Conservation (phyloP, 2,113 vertebrate species). For the Tragelaphus scriptus region DNA sequence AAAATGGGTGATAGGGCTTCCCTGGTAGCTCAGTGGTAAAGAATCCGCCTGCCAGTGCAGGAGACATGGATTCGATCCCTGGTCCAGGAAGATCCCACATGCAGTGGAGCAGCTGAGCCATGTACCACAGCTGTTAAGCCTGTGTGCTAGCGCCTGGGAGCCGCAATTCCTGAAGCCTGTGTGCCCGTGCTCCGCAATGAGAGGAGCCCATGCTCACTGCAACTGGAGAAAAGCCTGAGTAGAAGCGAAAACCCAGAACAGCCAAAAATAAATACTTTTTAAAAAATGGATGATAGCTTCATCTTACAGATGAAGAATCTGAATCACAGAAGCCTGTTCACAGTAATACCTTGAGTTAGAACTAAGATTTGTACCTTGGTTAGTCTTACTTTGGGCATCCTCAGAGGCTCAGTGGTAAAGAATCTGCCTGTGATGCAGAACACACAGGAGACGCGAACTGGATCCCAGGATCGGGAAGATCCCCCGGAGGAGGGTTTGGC, state of each 20-base stretch:
- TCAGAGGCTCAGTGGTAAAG: background rate
- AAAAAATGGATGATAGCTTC: background rate
- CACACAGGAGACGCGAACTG: background rate
- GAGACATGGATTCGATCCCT: background rate
- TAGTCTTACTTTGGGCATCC: background rate
- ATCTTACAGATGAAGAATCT: background rate
- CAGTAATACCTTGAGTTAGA: background rate
- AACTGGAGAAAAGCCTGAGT: background rate
- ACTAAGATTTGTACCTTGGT: background rate
- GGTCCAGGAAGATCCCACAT: background rate
- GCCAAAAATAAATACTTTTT: background rate
- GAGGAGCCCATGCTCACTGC: background rate
- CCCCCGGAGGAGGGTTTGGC: background rate
- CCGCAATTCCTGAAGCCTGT: background rate
- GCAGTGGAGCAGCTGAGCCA: background rate
- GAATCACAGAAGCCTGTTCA: background rate
- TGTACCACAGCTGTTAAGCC: background rate
- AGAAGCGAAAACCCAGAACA: background rate
- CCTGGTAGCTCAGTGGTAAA: background rate
- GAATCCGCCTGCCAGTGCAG: background rate
- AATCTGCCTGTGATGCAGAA: background rate
- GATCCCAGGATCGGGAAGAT: background rate
- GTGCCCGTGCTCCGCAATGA: fast-evolving
- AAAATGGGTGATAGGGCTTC: background rate
- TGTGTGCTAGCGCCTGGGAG: background rate